Evolutionary conservation across 2,797 vertebrate genomes (phyloP).

Genomic region (Mastacembelus armatus): DNA sequence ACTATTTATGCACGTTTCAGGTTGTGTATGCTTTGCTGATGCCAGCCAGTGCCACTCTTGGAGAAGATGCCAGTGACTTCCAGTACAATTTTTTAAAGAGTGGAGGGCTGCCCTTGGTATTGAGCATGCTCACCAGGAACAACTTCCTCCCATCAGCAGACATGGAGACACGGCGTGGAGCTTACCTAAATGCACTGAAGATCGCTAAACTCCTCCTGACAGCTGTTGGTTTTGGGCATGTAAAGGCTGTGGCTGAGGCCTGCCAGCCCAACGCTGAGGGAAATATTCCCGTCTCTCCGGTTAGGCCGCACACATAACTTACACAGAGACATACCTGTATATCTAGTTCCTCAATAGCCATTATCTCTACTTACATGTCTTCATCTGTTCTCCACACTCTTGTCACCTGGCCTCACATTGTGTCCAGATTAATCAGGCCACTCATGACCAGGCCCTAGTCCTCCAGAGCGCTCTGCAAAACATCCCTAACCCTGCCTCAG

Average conservation of each 20-base stretch:
- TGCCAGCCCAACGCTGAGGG: slow-evolving; percentile 96
- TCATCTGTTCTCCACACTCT: slow-evolving; percentile 16
- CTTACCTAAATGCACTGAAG: slow-evolving; percentile 98
- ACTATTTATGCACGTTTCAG: slow-evolving; percentile 70
- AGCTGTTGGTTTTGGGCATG: slow-evolving; percentile 96
- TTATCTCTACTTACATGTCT: slow-evolving; percentile 8
- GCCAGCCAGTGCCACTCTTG: slow-evolving; percentile 97
- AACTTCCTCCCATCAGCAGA: slow-evolving; percentile 98
- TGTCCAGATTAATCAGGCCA: slow-evolving; percentile 94
- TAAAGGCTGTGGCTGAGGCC: slow-evolving; percentile 97
- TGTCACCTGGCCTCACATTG: slow-evolving; percentile 7
- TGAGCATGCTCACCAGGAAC: slow-evolving; percentile 99
- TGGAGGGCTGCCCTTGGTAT: slow-evolving; percentile 93
- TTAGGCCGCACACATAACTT: slow-evolving; percentile 70
- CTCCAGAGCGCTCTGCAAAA: slow-evolving; percentile 98
- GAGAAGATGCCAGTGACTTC: slow-evolving; percentile 98
- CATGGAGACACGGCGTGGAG: slow-evolving; percentile 97
- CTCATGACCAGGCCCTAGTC: slow-evolving; percentile 98
- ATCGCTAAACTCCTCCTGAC: slow-evolving; percentile 97
- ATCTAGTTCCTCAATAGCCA: slow-evolving; percentile 21
- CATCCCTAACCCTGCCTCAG: slow-evolving; percentile 98
- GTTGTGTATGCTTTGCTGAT: slow-evolving; percentile 99
- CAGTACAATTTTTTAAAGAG: slow-evolving; percentile 99
- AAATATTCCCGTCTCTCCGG: slow-evolving; percentile 92
- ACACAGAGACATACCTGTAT: slow-evolving; percentile 12